Base-by-base conservation (phyloP, 2,797 vertebrate genomes). In the Melanotaenia maccullochi region DNA sequence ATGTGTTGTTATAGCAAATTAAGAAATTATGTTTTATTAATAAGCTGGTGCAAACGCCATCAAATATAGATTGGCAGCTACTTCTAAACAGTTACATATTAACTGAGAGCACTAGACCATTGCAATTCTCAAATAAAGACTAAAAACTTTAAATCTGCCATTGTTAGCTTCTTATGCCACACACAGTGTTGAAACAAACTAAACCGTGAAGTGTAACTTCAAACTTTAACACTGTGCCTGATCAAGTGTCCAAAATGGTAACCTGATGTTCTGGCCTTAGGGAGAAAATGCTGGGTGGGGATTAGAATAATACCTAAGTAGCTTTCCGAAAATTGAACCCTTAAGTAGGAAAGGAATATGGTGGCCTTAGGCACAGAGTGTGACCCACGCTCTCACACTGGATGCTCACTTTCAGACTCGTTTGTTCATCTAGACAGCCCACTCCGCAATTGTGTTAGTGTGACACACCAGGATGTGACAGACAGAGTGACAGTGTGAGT, bases 251-350 rank as follows among this genome's bases (percentile, higher is more conserved):
- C 88, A 85, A 85, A 87, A 71, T 75, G 71, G 85, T 90, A 92
- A 91, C 85, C 84, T 83, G 85, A 88, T 85, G 81, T 85, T 83
- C 63, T 78, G 76, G 89, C 85, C 81, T 70, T 70, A 54, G 60
- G 83, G 79, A 51, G 57, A 62, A 67, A 62, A 62, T 79, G 61
- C 71, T 73, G 78, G 87, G 86, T 61, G 74, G 86, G 91, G 92
- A 92, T 94, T 93, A 93, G 78, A 91, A 92, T 91, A 89, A 93
- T 89, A 90, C 85, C 79, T 90, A 91, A 92, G 89, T 85, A 93
- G 90, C 91, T 93, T 93, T 93, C 86, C 65, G 84, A 89, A 91
- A 90, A 93, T 89, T 66, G 85, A 92, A 89, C 85, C 88, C 86
- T 88, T 78, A 83, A 92, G 90, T 88, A 84, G 89, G 81, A 85